Percentiles rank a stretch among this genome's conserved stretches.
Evolutionary conservation across 2,888 invertebrate genomes (phyloP).

Genomic region (Phytoseiulus persimilis): DNA sequence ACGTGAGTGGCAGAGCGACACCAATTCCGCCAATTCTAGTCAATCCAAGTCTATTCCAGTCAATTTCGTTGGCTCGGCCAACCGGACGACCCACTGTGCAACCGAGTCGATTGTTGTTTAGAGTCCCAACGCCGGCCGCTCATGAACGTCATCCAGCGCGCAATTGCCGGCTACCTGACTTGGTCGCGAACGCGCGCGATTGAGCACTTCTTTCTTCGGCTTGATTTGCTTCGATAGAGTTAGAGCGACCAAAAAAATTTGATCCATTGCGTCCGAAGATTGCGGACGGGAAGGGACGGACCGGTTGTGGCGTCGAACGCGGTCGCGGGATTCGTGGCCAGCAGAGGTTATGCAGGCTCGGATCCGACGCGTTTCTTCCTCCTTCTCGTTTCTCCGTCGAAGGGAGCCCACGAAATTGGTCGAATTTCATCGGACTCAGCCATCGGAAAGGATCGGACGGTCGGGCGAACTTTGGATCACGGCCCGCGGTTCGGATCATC

Average conservation of each 20-base stretch:
- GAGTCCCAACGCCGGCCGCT: background rate
- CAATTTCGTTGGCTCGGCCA: background rate
- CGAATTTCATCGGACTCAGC: background rate
- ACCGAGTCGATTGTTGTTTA: background rate
- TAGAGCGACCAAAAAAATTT: background rate
- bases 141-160: background rate
- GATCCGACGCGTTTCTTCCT: background rate
- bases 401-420: background rate
- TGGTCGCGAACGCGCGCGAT: background rate
- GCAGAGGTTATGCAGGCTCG: background rate
- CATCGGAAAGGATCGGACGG: background rate
- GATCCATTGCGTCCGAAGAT: background rate
- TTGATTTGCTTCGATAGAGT: conserved; percentile 5
- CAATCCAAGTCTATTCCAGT: background rate
- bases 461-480: background rate
- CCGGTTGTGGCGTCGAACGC: background rate
- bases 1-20: background rate
- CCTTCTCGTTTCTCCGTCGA: background rate
- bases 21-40: background rate
- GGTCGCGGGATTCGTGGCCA: background rate
- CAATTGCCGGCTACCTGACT: background rate
- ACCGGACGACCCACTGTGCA: background rate
- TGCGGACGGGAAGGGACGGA: background rate
- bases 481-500: background rate
- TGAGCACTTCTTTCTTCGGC: background rate